A percentile compares a stretch with the other conserved stretches of the same genome.
These are phyloP conservation scores for Corynorhinus townsendii DNA, from an alignment of 2,113 vertebrate species.

Conservation along the genomic window DNA sequence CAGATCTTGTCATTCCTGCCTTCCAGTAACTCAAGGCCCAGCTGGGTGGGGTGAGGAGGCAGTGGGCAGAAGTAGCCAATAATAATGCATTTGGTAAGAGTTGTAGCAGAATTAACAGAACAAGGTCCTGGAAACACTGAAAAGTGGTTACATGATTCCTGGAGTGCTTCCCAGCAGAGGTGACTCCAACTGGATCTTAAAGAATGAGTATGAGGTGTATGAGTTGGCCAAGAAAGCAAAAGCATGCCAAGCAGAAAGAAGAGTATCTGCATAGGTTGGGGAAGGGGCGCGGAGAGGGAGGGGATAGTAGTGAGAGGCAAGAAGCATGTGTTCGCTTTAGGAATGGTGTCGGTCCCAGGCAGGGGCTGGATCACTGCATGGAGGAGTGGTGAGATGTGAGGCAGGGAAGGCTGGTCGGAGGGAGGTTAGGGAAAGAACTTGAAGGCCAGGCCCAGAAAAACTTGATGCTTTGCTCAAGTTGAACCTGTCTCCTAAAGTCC, in stretches of 20 bases:
- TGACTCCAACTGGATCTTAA: not conserved
- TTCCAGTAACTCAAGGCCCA: not conserved
- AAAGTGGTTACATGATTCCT: not conserved
- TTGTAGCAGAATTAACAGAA: not conserved
- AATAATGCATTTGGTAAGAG: not conserved
- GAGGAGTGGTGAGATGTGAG: not conserved
- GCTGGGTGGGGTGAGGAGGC: no score
- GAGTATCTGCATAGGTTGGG: not conserved
- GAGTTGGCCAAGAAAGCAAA: not conserved
- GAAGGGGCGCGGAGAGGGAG: no score
- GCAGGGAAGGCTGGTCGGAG: not conserved
- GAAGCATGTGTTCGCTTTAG: not conserved
- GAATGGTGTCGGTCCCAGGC: not conserved
- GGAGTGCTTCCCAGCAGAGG: not conserved
- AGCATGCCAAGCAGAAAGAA: not conserved
- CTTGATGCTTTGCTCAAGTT: not conserved
- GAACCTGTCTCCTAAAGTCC: not conserved
- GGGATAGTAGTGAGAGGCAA: fast-evolving
- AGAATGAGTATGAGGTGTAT: not conserved
- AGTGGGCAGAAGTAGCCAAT: not conserved
- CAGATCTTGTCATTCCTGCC: not conserved
- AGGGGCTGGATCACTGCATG: not conserved
- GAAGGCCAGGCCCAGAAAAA: not conserved
- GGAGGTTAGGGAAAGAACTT: not conserved
- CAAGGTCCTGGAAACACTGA: not conserved